Conservation (phyloP, 2,888 invertebrate genomes). For the Acanthopleura granulata region DNA sequence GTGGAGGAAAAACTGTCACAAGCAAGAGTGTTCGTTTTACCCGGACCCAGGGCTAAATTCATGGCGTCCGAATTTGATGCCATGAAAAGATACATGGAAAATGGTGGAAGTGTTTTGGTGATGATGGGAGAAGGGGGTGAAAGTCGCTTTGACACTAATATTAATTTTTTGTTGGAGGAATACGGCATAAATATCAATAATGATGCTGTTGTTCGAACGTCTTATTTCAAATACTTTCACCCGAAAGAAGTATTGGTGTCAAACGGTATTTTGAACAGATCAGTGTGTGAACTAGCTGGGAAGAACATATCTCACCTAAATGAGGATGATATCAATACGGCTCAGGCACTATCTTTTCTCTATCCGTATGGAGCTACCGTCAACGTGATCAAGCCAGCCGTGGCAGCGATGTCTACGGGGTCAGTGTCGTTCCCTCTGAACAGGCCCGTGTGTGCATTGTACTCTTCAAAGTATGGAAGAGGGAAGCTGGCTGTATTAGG, state of each 20-base stretch:
- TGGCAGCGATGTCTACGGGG: slow-evolving; percentile 91
- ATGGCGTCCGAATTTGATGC: slow-evolving; percentile 83
- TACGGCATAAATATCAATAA: slow-evolving; percentile 95
- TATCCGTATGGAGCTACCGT: slow-evolving; percentile 97
- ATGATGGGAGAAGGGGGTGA: slow-evolving; percentile 93
- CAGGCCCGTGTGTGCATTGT: slow-evolving; percentile 86
- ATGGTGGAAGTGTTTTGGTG: slow-evolving; percentile 89
- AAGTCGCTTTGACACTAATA: slow-evolving; percentile 88
- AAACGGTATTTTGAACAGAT: slow-evolving; percentile 83
- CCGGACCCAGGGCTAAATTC: slow-evolving; percentile 90
- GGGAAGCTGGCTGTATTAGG: slow-evolving; percentile 90
- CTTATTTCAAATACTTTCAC: slow-evolving; percentile 97
- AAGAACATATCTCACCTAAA: slow-evolving; percentile 51
- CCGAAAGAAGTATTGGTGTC: slow-evolving; percentile 96
- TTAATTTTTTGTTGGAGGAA: slow-evolving; percentile 96
- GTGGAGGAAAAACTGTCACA: slow-evolving; percentile 79
- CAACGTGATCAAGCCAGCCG: slow-evolving; percentile 90
- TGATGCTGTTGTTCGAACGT: slow-evolving; percentile 94
- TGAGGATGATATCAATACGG: slow-evolving; percentile 69
- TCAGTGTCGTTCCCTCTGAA: slow-evolving; percentile 94
- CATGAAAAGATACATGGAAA: slow-evolving; percentile 82
- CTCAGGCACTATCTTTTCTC: slow-evolving; percentile 80
- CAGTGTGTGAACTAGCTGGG: slow-evolving; percentile 73
- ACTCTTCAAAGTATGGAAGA: slow-evolving; percentile 67
- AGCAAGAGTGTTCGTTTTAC: slow-evolving; percentile 84